Base-by-base conservation (phyloP, 1,140 invertebrate genomes). In the Lutraria rhynchaena region DNA sequence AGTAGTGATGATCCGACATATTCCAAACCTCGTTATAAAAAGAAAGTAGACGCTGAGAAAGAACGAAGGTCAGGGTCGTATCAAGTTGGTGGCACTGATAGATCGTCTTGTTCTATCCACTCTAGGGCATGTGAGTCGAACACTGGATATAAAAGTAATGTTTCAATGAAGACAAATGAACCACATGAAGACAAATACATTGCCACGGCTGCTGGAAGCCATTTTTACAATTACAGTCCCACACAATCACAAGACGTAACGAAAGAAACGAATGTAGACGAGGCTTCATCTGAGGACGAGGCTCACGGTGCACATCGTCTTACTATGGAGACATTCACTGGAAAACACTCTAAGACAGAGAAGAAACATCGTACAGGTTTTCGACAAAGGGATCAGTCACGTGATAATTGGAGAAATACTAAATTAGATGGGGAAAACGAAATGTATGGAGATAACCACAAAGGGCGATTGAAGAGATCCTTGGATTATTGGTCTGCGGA, bases 201-300 rank as follows among this genome's bases (percentile, higher is more conserved):
- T 41, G 57, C 71, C 7, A 75, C 71, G 35, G 71, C 57, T 24
- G 33, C 53, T n/a, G 71, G 71, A 4, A 75, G 71, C 19, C 58
- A 75, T 29, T 75, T 75, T 37, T 75, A 75, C 57, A 57, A 49
- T n/a, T 75, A 75, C n/a, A 41, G 37, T 15, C 27, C 53, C 7
- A 24, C 53, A 0, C 53, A 61, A 37, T 29, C 69, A 35, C 29
- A 53, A 33, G 49, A 57, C 31, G 69, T 58, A 17, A 24, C 35
- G 11, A 46, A 46, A 44, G 60, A n/a, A 75, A 75, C 71, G 19
- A 75, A 51, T 22, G 35, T 57, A 15, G 29, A 57, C 33, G 71
- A 75, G 4, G 53, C n/a, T 24, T 71, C 69, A 3, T n/a, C 27
- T 7, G 49, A 71, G 22, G 57, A 60, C 9, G 71, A 75, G 19